Base-by-base conservation (phyloP, 2,113 vertebrate species). In the Talpa occidentalis region DNA sequence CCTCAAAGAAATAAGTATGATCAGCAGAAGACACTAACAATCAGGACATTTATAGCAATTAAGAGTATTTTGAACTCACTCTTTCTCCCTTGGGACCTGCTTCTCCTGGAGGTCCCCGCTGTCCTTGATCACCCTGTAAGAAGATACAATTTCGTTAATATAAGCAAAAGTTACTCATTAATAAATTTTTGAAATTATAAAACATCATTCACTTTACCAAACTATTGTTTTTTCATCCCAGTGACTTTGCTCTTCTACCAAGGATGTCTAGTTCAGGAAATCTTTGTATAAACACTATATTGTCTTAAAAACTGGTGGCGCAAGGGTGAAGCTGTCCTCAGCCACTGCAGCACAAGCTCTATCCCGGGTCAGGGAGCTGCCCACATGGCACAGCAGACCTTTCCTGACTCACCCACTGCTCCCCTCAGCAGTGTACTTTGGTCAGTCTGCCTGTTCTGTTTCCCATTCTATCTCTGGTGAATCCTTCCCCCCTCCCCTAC, bases 51-150 rank as follows among this genome's bases (percentile, higher is more conserved):
- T 49, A 3, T 5, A 5, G 59, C 0, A 1, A 66, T 17, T 0
- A 67, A 91, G 69, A 73, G 3, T 4, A 49, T 8, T 59, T 49
- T 49, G 14, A 84, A 97, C 99, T 98, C 66, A 99, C 99, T 96
- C 79, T 97, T 78, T 99, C 99, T 67, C 99, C 99, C 97, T 98
- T 98, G 0, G 99, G 99, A 59, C 99, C 99, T 44, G 64, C 7
- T 97, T 99, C 99, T 89, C 99, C 99, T 96, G 99, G 97, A 78
- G 98, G 94, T 9, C 99, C 99, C 96, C 99, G 98, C 94, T 98
- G 99, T 26, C 99, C 99, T 97, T 93, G 98, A 93, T 99, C 99
- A 5, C 99, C 99, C 99, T 99, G 83, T 0, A 95, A 2, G 64
- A 70, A 85, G 90, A 72, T 47, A 24, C 56, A 83, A 78, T 74